Conservation (phyloP, 2,113 vertebrate genomes). For the Zingel zingel region DNA sequence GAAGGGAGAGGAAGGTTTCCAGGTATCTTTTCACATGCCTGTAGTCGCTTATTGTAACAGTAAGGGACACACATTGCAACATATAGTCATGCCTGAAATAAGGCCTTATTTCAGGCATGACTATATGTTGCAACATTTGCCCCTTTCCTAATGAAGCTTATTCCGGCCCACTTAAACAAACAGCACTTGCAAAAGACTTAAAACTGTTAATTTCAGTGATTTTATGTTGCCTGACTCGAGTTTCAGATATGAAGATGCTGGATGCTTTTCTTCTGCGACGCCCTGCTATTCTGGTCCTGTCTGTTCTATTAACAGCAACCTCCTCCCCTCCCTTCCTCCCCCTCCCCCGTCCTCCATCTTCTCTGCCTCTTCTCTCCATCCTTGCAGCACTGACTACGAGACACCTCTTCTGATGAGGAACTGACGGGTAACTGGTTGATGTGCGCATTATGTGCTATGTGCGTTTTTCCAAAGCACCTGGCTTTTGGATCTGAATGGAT, state of each 20-base stretch:
- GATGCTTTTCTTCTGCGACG: slow-evolving; percentile 68
- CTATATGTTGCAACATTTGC: not conserved
- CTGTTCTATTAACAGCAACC: slow-evolving; percentile 78
- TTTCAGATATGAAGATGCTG: slow-evolving; percentile 49
- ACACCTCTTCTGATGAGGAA: not conserved
- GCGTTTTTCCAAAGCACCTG: slow-evolving; percentile 21
- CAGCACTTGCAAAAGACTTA: too few relatives aligned
- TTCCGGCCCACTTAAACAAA: not conserved
- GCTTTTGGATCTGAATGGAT: slow-evolving; percentile 42
- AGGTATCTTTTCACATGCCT: not conserved
- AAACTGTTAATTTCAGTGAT: not conserved
- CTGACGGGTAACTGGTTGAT: not conserved
- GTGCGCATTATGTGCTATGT: not conserved
- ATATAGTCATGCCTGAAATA: too few relatives aligned
- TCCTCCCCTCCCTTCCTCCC: slow-evolving; percentile 3
- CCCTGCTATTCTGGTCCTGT: slow-evolving; percentile 78
- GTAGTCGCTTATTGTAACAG: not conserved
- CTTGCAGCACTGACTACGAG: slow-evolving; percentile 4
- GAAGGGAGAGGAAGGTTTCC: not conserved
- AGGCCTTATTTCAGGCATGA: not conserved
- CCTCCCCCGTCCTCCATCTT: slow-evolving; percentile 58
- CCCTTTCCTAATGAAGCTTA: not conserved
- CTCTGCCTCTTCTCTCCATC: slow-evolving; percentile 47
- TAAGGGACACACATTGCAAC: too few relatives aligned
- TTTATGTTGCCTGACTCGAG: not conserved